These are phyloP conservation scores for Balearica regulorum DNA, from an alignment of 2,797 vertebrate genomes.

Conservation along the genomic window DNA sequence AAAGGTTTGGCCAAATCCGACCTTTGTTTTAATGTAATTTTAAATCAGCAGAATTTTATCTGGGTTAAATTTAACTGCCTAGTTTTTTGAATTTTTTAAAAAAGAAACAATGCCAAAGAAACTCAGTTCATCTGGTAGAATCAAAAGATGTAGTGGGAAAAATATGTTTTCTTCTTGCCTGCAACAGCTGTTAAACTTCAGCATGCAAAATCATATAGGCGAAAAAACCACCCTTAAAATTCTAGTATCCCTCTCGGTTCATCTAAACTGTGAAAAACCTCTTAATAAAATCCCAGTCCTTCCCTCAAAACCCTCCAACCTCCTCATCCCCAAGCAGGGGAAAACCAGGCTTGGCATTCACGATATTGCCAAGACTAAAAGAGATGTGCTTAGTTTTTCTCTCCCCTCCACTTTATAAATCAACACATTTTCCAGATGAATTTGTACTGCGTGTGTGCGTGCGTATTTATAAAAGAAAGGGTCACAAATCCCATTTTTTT, in stretches of 20 bases:
- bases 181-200: slow-evolving; percentile 49
- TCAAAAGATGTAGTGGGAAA: background rate
- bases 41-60: background rate
- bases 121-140: background rate
- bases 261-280: background rate
- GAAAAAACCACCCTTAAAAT: background rate
- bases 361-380: background rate
- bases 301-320: background rate
- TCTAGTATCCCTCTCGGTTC: background rate
- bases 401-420: background rate
- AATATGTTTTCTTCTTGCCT: slow-evolving; percentile 23
- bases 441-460: background rate
- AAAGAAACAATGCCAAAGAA: slow-evolving; percentile 12
- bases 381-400: background rate
- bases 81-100: background rate
- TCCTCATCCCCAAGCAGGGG: background rate
- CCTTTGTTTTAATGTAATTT: background rate
- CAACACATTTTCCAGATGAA: background rate
- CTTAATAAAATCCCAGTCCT: background rate
- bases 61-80: background rate
- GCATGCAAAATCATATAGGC: background rate
- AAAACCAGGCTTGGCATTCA: background rate
- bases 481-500: background rate
- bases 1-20: background rate
- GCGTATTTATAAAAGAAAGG: background rate